Percentiles rank a stretch among this genome's conserved stretches.
Evolutionary conservation across 2,113 vertebrate species (phyloP).

Genomic region (Phylloscopus trochilus): DNA sequence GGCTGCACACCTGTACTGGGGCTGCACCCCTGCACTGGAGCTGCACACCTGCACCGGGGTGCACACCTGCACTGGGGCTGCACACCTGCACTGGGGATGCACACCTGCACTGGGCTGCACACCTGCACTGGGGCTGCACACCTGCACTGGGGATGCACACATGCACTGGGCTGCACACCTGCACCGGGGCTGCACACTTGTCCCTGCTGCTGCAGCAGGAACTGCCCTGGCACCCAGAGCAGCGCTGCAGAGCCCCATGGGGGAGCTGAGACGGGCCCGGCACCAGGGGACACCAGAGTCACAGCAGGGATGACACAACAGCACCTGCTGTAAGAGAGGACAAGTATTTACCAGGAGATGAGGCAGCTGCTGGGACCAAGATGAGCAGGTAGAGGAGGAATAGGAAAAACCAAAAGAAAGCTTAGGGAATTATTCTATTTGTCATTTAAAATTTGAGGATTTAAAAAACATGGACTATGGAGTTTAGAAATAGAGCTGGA

Average conservation of each 20-base stretch:
- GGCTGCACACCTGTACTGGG: background rate
- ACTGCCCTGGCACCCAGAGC: background rate
- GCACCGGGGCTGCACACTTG: too few species aligned
- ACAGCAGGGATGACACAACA: background rate
- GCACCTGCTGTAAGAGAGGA: background rate
- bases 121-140: background rate
- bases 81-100: background rate
- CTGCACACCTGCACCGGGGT: rapidly evolving
- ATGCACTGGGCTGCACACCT: too few species aligned
- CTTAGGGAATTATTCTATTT: background rate
- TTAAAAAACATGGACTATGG: background rate
- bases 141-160: background rate
- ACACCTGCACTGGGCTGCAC: background rate
- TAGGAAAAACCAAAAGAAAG: background rate
- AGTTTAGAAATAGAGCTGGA: background rate
- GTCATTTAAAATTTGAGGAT: background rate
- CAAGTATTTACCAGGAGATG: background rate
- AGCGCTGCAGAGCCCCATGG: background rate
- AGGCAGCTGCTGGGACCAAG: background rate
- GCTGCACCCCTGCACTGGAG: background rate
- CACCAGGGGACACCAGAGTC: rapidly evolving
- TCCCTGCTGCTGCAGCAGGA: background rate
- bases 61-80: background rate
- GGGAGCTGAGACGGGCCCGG: background rate
- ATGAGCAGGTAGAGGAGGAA: background rate